These are phyloP conservation scores for Idris sp. DNA, from an alignment of 1,140 invertebrate species.

Conservation along the genomic window DNA sequence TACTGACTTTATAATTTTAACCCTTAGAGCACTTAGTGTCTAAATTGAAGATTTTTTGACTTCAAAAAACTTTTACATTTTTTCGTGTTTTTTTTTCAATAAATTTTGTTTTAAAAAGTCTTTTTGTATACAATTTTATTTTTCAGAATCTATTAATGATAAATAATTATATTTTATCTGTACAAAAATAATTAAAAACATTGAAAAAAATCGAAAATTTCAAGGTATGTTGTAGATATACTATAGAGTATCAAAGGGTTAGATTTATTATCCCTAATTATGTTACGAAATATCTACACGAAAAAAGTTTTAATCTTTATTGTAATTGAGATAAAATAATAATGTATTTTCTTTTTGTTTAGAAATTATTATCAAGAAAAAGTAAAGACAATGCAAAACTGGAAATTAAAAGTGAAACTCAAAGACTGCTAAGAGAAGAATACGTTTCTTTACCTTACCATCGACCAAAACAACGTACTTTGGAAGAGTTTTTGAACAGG, in stretches of 20 bases:
- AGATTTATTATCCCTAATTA: too few relatives aligned
- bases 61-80: too few relatives aligned
- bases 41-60: not conserved
- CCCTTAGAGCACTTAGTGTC: slow-evolving; percentile 4
- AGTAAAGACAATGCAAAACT: slow-evolving; percentile 73
- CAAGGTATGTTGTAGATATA: too few relatives aligned
- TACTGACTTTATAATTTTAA: not conserved
- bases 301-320: not conserved
- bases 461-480: slow-evolving; percentile 83
- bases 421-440: slow-evolving; percentile 84
- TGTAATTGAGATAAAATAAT: not conserved
- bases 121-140: too few relatives aligned
- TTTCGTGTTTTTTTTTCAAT: too few relatives aligned
- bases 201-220: too few relatives aligned
- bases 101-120: too few relatives aligned
- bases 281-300: too few relatives aligned
- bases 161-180: too few relatives aligned
- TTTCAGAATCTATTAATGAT: too few relatives aligned
- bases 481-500: slow-evolving; percentile 84
- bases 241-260: too few relatives aligned
- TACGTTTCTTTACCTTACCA: slow-evolving; percentile 87
- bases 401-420: slow-evolving; percentile 80
- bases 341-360: slow-evolving; percentile 14
- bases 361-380: slow-evolving; percentile 33
- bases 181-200: too few relatives aligned